These are phyloP conservation scores for Pyrrhia umbra DNA, from an alignment of 2,888 invertebrate species.

Conservation along the genomic window DNA sequence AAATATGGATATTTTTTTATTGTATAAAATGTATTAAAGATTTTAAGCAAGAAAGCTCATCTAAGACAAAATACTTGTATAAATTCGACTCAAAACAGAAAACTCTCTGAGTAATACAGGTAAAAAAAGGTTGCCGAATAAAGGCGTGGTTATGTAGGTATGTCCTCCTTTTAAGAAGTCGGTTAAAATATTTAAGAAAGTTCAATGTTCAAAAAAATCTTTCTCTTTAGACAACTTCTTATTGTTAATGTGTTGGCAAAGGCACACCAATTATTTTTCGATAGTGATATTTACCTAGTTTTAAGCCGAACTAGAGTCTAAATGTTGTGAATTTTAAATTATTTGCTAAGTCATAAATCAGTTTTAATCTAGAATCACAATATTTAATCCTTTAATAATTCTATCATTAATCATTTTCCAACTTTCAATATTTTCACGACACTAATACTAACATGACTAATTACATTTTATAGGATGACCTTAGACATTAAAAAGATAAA, in stretches of 20 bases:
- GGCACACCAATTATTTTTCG: conserved; percentile 6
- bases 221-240: too few species aligned
- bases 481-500: neutral
- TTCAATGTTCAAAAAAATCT: too few species aligned
- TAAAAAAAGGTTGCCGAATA: too few species aligned
- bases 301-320: conserved; percentile 1
- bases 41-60: too few species aligned
- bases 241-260: conserved; percentile 22
- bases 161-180: too few species aligned
- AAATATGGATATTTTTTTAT: too few species aligned
- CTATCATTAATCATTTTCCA: conserved; percentile 21
- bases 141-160: too few species aligned
- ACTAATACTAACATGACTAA: conserved; percentile 1
- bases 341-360: conserved; percentile 20
- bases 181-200: too few species aligned
- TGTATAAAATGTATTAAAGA: too few species aligned
- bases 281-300: conserved; percentile 13
- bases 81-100: conserved; percentile 26
- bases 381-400: conserved; percentile 3
- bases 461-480: neutral
- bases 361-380: conserved; percentile 22
- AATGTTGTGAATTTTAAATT: neutral
- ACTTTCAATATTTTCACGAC: conserved; percentile 17
- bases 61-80: too few species aligned
- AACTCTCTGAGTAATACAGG: too few species aligned